Evolutionary conservation across 1,140 invertebrate species (phyloP), one percentile per base, ranked within the genome.

Genomic region (Rhynchophorus ferrugineus): DNA sequence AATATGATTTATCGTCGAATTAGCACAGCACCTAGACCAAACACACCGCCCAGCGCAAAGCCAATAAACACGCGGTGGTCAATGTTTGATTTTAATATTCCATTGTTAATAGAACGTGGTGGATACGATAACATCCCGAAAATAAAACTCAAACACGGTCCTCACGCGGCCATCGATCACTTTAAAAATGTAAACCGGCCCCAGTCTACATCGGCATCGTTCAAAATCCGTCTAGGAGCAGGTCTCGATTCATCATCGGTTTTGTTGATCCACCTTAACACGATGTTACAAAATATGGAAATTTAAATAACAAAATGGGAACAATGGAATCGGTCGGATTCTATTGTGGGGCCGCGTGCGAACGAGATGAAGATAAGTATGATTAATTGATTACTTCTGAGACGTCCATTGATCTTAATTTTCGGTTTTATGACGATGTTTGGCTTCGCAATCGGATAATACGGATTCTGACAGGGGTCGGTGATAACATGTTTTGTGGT

Each of bases 261-360:
- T 29, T 36, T 38, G 11, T 16, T 29, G 19, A 48, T 16, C n/a
- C 17, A 21, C 24, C 20, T 33, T 37, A 48, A 38, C 18, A 39
- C 7, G 21, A 29, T 39, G 35, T 38, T 48, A 11, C 14, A 38
- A 48, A 38, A 38, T 38, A 48, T 39, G 35, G n/a, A 39, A 48
- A 48, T 48, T 48, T 48, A 48, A 48, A 48, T 48, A 48, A 38
- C 36, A 39, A 24, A 22, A 48, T 6, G 16, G 11, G n/a, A 37
- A 48, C 46, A 48, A 48, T 39, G 13, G 46, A 48, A 48, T 39
- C 19, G 24, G 8, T 35, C 17, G 3, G n/a, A n/a, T 43, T n/a
- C 6, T 8, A 42, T 19, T 37, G 17, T 37, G 17, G 6, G 14
- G 17, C 14, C 17, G n/a, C 3, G 17, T 37, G 35, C 17, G 17